Evolutionary conservation across 2,888 invertebrate species (phyloP).

Genomic region (Acrobasis repandana): DNA sequence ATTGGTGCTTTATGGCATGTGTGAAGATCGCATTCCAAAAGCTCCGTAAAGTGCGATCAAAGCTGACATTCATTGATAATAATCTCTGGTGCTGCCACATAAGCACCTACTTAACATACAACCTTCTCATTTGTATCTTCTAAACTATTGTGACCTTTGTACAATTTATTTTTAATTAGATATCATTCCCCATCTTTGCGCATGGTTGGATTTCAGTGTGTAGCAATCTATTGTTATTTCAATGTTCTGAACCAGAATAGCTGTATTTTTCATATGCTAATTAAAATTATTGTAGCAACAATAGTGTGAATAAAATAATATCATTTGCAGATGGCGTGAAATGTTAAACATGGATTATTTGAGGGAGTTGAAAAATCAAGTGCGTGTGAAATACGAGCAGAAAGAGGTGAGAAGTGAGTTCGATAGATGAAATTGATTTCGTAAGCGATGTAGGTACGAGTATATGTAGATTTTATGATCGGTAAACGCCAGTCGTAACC

Average conservation of each 20-base stretch:
- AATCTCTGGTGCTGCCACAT: slow-evolving; percentile 40
- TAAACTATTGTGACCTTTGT: slow-evolving; percentile 12
- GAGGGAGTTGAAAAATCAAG: slow-evolving; percentile 69
- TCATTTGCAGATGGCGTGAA: slow-evolving; percentile 70
- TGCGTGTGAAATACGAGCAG: slow-evolving; percentile 63
- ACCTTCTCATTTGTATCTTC: slow-evolving; percentile 27
- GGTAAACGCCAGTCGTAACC: slow-evolving; percentile 11
- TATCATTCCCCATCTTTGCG: slow-evolving; percentile 4
- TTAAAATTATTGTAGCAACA: slow-evolving; percentile 16
- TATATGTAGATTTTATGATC: slow-evolving; percentile 16
- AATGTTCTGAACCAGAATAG: neutral
- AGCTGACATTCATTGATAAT: slow-evolving; percentile 42
- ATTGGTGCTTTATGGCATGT: slow-evolving; percentile 43
- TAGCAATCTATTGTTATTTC: slow-evolving; percentile 17
- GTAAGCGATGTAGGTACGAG: slow-evolving; percentile 9
- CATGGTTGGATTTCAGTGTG: slow-evolving; percentile 3
- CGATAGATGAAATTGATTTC: slow-evolving; percentile 17
- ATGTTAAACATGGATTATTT: slow-evolving; percentile 66
- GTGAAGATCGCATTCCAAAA: slow-evolving; percentile 59
- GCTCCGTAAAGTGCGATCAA: slow-evolving; percentile 37
- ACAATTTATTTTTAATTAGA: neutral
- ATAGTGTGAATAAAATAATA: neutral
- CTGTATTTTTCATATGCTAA: slow-evolving; percentile 15
- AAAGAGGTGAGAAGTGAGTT: slow-evolving; percentile 55
- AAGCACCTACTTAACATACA: slow-evolving; percentile 39